Conservation (phyloP, 2,888 invertebrate species). For the Julus scanicus region DNA sequence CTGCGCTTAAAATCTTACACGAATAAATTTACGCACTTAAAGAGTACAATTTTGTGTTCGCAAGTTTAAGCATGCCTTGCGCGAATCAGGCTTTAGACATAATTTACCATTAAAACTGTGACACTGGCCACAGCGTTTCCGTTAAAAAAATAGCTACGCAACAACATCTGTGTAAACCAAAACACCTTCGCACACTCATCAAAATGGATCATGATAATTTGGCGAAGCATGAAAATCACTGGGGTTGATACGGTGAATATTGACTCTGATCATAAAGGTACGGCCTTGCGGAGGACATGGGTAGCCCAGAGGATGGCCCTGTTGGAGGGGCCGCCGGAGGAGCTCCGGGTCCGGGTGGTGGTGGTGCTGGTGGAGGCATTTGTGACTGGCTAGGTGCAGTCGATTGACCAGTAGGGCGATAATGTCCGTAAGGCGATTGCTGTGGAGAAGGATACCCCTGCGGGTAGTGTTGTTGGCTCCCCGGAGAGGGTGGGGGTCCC, state of each 20-base stretch:
- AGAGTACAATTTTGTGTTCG: too few relatives aligned
- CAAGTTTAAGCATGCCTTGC: too few relatives aligned
- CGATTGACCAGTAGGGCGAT: slow-evolving; percentile 30
- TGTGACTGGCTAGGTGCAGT: slow-evolving; percentile 47
- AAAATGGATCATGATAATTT: neutral
- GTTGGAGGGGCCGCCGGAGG: slow-evolving; percentile 69
- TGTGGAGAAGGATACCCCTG: slow-evolving; percentile 46
- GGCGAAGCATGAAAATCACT: slow-evolving; percentile 38
- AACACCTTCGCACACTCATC: neutral
- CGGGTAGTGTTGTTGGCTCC: slow-evolving; percentile 27
- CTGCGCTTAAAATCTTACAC: too few relatives aligned
- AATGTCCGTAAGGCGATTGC: slow-evolving; percentile 52
- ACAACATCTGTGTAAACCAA: neutral
- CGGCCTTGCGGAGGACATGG: slow-evolving; percentile 49
- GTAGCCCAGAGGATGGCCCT: slow-evolving; percentile 66
- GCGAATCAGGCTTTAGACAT: too few relatives aligned
- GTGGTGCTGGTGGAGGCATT: slow-evolving; percentile 71
- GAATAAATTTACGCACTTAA: too few relatives aligned
- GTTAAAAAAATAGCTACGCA: neutral
- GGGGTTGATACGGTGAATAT: slow-evolving; percentile 56
- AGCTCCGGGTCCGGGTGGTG: slow-evolving; percentile 61
- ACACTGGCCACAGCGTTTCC: too few relatives aligned
- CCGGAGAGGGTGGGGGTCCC: slow-evolving; percentile 48
- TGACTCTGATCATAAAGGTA: slow-evolving; percentile 56
- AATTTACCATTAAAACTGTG: too few relatives aligned